These are phyloP conservation scores for Pandemis heparana DNA, from an alignment of 2,888 invertebrate species.

Conservation along the genomic window DNA sequence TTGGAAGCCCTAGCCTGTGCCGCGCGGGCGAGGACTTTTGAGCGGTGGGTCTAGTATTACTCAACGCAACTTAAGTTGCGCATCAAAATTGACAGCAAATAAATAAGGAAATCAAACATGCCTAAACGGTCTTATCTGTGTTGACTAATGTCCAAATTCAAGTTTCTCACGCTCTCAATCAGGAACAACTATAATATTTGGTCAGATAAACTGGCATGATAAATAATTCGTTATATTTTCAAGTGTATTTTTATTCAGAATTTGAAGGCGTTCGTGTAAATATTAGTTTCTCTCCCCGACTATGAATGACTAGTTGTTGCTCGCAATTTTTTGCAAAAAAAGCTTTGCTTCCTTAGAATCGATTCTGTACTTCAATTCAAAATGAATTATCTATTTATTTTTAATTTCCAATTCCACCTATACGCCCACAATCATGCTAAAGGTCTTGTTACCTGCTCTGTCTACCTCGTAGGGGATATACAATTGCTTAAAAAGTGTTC, in stretches of 20 bases:
- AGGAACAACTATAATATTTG: constrained; percentile 12
- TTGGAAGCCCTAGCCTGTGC: too few relatives aligned
- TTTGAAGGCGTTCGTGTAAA: background rate
- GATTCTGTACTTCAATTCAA: too few relatives aligned
- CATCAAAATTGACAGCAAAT: background rate
- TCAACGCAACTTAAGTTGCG: background rate
- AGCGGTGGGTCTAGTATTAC: too few relatives aligned
- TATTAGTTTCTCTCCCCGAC: background rate
- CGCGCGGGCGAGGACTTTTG: too few relatives aligned
- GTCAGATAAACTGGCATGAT: constrained; percentile 11
- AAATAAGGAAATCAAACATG: constrained; percentile 17
- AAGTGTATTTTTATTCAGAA: constrained; percentile 5
- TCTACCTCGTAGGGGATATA: too few relatives aligned
- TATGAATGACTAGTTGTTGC: too few relatives aligned
- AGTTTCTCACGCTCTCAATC: constrained; percentile 21
- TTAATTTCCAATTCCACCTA: too few relatives aligned
- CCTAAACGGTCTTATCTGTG: constrained; percentile 7
- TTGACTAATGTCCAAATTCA: constrained; percentile 19
- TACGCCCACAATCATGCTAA: too few relatives aligned
- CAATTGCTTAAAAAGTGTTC: background rate
- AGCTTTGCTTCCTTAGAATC: too few relatives aligned
- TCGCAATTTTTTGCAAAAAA: background rate
- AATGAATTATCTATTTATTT: too few relatives aligned
- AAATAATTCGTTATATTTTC: constrained; percentile 16
- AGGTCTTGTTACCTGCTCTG: too few relatives aligned